Base-by-base conservation (phyloP, 1,140 invertebrate genomes). In the Cyrtorhinus lividipennis region DNA sequence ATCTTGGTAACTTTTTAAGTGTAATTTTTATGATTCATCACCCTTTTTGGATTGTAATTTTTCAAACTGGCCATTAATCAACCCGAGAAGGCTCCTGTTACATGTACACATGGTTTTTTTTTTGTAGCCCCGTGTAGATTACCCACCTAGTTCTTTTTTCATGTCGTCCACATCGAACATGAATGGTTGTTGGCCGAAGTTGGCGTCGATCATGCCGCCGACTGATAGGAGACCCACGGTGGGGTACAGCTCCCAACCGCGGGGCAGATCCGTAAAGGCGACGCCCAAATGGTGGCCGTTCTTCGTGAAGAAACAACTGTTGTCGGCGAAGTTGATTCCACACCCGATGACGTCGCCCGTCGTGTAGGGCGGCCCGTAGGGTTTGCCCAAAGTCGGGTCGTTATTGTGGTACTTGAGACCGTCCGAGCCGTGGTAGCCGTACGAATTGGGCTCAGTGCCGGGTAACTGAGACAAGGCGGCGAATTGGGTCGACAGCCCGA, bases 341-440 rank as follows among this genome's bases (percentile, higher is more conserved):
- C 97, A 99, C 64, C 97, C 96, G 69, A 99, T 94, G 25, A 92
- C 84, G 79, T 98, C 95, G 38, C 91, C 94, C 3, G 95, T 98
- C 22, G 94, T 97, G 76, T 98, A 99, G 2, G 95, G 98, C 15
- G 96, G 96, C 30, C 96, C 97, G 76, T 99, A 99, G 0, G 92
- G 87, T 73, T 95, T 90, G 0, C 96, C 96, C 24, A 91, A 94
- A 56, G 95, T 88, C 59, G 93, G 96, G 27, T 92, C 95, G 74
- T 92, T 95, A 76, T 99, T 99, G 65, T 94, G 96, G 76, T 99
- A 91, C 0, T 27, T 59, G 10, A 24, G 18, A 0, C 97, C 97
- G 76, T 99, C 97, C 75, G 99, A 95, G 20, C 95, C 96, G 77
- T 99, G 97, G 79, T 99, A 99, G 45, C 95, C 97, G 75, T 98